Base-by-base conservation (phyloP, 92 coral and sea anemone species). In the Isaurus tuberculatus region DNA sequence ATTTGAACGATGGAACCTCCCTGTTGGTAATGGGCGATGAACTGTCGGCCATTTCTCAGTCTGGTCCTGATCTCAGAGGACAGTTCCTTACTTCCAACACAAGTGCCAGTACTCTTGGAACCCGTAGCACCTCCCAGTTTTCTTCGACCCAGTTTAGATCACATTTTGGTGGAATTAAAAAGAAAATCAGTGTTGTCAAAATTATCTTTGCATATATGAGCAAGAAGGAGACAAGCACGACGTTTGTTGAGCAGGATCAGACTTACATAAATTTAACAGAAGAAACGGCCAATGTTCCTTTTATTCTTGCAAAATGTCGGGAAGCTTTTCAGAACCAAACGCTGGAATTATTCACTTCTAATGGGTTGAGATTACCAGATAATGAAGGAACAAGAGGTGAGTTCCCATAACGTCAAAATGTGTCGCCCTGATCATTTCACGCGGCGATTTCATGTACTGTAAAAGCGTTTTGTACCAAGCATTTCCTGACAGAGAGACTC, bases 1-100 rank as follows among this genome's bases (percentile, higher is more conserved):
- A 86, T 68, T 82, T 90, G 71, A 81, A 75, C 44, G 88, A 90
- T 79, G 90, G 87, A 65, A n/a, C 63, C 22, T 40, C 85, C 19
- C 79, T 86, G 27, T 74, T 65, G 84, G 90, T 90, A n/a, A 86
- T 90, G 93, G 90, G 90, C 10, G 88, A 90, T 15, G 90, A 82
- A 53, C 37, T 75, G 34, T 66, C 64, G 66, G 22, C 72, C 46
- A 2, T 40, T 58, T n/a, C 79, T 61, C 53, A 73, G 29, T 49
- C 86, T 19, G 51, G 34, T 57, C 83, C 86, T 65, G 83, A 87
- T 65, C 58, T 79, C 34, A 80, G 53, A 70, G 46, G 7, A 40
- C 46, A 40, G 46, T 13, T 40, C 46, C 11, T 40, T 1, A 2
- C 46, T 40, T 40, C 78, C 63, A 46, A 79, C 70, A 33, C 88